phyloP scores from a whole-genome alignment of 1,140 invertebrate genomes.

The Mesaphorura yosii region DNA sequence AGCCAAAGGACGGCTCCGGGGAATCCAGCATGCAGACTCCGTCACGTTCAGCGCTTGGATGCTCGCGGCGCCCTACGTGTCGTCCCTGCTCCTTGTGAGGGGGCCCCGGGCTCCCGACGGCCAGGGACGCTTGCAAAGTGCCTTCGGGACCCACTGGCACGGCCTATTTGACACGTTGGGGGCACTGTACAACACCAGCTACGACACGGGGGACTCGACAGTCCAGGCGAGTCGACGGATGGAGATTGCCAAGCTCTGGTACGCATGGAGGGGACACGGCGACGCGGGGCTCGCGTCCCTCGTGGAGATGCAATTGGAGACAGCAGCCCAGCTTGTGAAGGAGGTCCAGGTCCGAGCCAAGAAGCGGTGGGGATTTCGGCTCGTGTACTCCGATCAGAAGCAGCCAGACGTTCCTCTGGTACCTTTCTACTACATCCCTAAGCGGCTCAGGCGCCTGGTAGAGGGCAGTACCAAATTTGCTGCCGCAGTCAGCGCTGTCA shows the following conservation, averaged over 20 bases:
- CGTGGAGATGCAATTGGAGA: neutral
- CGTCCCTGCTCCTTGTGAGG: neutral
- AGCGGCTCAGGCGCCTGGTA: neutral
- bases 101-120: neutral
- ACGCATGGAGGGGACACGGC: constrained; percentile 87
- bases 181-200: neutral
- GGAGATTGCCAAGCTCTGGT: constrained; percentile 91
- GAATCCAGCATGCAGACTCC: constrained; percentile 43
- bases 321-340: neutral
- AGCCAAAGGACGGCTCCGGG: constrained; percentile 39
- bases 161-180: neutral
- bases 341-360: neutral
- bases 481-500: neutral
- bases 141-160: neutral
- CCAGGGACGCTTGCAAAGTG: constrained; percentile 2
- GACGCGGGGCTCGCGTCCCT: neutral
- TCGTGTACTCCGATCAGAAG: too few species aligned
- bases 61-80: neutral
- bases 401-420: too few species aligned
- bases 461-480: neutral
- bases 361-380: neutral
- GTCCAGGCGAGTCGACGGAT: constrained; percentile 81
- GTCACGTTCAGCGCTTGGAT: neutral
- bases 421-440: constrained; percentile 1
- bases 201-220: constrained; percentile 65